Evolutionary conservation across 2,888 invertebrate genomes (phyloP).

Genomic region (Acleris emargana): DNA sequence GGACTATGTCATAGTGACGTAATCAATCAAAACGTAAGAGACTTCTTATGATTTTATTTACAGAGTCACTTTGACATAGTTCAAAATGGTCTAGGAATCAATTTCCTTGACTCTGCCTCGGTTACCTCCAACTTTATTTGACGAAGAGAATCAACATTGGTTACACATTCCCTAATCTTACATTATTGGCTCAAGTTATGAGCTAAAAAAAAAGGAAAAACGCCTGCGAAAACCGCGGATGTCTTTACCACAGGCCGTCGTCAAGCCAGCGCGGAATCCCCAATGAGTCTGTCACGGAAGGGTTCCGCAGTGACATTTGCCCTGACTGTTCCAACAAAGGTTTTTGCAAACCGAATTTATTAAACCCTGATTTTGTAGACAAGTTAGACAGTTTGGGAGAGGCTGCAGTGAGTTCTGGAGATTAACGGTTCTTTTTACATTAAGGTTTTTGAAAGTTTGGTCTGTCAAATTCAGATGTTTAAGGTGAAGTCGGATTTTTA

Average conservation of each 20-base stretch:
- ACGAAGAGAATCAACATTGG: no score
- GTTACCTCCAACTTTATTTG: no score
- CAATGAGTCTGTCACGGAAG: slow-evolving; percentile 74
- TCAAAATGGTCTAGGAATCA: no score
- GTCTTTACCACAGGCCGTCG: slow-evolving; percentile 50
- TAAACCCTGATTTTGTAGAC: slow-evolving; percentile 49
- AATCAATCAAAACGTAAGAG: no score
- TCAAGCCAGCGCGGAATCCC: slow-evolving; percentile 56
- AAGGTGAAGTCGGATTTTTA: not conserved
- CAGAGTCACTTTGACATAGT: no score
- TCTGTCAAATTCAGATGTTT: not conserved
- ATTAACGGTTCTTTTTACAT: slow-evolving; percentile 9
- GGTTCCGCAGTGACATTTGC: slow-evolving; percentile 73
- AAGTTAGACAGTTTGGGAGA: slow-evolving; percentile 27
- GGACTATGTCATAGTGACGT: no score
- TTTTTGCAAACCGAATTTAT: slow-evolving; percentile 60
- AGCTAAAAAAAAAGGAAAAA: not conserved
- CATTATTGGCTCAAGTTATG: no score
- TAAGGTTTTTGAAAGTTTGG: slow-evolving; percentile 9
- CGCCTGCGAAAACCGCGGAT: slow-evolving; percentile 38
- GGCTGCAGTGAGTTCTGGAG: slow-evolving; percentile 21
- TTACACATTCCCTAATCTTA: no score
- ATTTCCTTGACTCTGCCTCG: no score
- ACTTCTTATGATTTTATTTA: no score
- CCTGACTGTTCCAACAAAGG: slow-evolving; percentile 75